Evolutionary conservation across 92 coral and sea anemone genomes (phyloP).

Genomic region (Palythoa grandis): DNA sequence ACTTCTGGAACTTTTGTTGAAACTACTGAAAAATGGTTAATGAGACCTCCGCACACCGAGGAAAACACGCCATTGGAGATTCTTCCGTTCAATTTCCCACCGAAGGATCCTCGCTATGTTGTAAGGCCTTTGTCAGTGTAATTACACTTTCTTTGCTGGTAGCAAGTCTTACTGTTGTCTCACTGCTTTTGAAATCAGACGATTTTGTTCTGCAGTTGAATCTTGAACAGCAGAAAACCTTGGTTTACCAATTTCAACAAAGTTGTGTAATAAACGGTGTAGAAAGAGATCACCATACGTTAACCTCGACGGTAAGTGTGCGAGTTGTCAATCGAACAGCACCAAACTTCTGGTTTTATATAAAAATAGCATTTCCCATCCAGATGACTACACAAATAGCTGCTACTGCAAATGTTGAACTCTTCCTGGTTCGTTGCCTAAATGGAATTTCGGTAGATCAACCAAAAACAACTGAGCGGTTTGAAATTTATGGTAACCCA

Average conservation of each 20-base stretch:
- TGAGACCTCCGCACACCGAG: not conserved
- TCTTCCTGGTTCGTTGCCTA: conserved; percentile 8
- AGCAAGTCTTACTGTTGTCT: conserved; percentile 36
- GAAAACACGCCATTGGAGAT: conserved; percentile 10
- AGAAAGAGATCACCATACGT: not conserved
- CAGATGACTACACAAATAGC: not conserved
- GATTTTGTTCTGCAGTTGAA: conserved; percentile 14
- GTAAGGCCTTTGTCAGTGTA: conserved; percentile 21
- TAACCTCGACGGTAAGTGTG: conserved; percentile 11
- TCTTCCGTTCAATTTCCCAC: conserved; percentile 24
- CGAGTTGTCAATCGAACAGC: conserved; percentile 31
- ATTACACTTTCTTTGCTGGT: conserved; percentile 21
- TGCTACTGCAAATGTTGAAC: not conserved
- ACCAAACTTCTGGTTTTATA: conserved; percentile 19
- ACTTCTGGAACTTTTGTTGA: not conserved
- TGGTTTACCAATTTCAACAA: conserved; percentile 34
- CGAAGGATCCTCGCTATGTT: conserved; percentile 29
- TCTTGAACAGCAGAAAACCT: conserved; percentile 17
- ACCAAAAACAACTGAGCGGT: conserved; percentile 3
- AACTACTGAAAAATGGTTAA: not conserved
- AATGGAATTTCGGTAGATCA: not conserved
- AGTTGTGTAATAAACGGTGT: conserved; percentile 15
- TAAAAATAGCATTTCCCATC: not conserved
- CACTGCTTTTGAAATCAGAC: conserved; percentile 38
- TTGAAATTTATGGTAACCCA: conserved; percentile 13